Percentiles rank a stretch among this genome's conserved stretches.
Conservation (phyloP, 2,113 vertebrate genomes). For the Diadophis punctatus region DNA sequence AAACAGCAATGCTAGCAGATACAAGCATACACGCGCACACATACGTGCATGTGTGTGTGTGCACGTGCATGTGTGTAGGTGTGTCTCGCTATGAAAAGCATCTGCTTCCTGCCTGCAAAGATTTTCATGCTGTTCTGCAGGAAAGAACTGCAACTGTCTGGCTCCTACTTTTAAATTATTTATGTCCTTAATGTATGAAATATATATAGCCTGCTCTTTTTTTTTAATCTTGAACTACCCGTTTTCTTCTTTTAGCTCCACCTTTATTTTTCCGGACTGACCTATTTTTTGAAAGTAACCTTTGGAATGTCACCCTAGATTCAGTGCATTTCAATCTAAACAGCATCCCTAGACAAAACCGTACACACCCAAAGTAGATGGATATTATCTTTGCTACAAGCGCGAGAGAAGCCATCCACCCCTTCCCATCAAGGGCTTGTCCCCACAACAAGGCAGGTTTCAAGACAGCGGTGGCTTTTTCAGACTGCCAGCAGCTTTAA, state of each 20-base stretch:
- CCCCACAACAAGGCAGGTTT: background rate
- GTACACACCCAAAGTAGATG: background rate
- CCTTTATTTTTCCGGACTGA: background rate
- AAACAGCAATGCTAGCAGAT: background rate
- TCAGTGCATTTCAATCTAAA: background rate
- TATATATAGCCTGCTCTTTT: background rate
- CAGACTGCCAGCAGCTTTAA: constrained; percentile 1
- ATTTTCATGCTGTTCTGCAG: background rate
- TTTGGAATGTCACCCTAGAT: background rate
- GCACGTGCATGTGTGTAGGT: background rate
- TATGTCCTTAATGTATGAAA: background rate
- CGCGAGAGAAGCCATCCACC: background rate
- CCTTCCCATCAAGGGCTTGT: background rate
- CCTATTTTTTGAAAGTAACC: background rate
- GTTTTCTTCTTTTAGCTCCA: background rate
- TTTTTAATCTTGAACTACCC: background rate
- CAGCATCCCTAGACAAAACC: background rate
- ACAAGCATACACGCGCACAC: background rate
- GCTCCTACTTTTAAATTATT: background rate
- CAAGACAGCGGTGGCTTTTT: background rate
- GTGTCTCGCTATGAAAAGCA: background rate
- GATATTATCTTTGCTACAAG: background rate
- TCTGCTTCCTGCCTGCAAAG: background rate
- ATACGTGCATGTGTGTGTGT: background rate
- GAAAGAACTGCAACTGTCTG: background rate